Conservation (phyloP, 1,140 invertebrate genomes). For the Anastatus disparis region DNA sequence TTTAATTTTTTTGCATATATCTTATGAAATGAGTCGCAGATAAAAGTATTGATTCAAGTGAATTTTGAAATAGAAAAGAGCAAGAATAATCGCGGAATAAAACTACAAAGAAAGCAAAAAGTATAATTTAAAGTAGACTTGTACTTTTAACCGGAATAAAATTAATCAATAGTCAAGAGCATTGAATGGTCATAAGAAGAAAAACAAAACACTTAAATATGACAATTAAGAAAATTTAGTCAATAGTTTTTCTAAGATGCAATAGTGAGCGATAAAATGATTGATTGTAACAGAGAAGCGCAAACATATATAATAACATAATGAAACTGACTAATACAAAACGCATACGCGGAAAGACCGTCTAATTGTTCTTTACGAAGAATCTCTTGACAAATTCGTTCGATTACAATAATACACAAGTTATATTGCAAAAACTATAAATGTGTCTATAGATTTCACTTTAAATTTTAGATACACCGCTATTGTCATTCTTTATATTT, state of each 20-base stretch:
- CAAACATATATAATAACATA: conserved; percentile 13
- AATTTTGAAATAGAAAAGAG: too few species aligned
- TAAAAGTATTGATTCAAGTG: too few species aligned
- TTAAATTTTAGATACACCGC: too few species aligned
- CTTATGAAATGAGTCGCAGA: too few species aligned
- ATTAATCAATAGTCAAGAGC: background rate
- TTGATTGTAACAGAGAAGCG: conserved; percentile 8
- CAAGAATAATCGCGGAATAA: background rate
- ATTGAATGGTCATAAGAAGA: background rate
- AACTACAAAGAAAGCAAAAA: background rate
- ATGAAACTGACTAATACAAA: too few species aligned
- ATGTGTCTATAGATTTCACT: too few species aligned
- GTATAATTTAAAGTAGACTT: background rate
- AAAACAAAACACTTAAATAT: background rate
- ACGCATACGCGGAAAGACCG: conserved; percentile 27
- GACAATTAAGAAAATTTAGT: background rate
- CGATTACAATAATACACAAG: background rate
- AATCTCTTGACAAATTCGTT: conserved; percentile 40
- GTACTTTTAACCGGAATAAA: background rate
- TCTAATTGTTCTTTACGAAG: conserved; percentile 40
- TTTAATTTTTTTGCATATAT: too few species aligned
- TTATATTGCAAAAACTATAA: too few species aligned
- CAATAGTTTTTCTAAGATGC: conserved; percentile 14
- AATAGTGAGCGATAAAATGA: too few species aligned
- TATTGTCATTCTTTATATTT: too few species aligned